phyloP scores from a whole-genome alignment of 2,888 invertebrate genomes.

The Hypsopygia costalis region DNA sequence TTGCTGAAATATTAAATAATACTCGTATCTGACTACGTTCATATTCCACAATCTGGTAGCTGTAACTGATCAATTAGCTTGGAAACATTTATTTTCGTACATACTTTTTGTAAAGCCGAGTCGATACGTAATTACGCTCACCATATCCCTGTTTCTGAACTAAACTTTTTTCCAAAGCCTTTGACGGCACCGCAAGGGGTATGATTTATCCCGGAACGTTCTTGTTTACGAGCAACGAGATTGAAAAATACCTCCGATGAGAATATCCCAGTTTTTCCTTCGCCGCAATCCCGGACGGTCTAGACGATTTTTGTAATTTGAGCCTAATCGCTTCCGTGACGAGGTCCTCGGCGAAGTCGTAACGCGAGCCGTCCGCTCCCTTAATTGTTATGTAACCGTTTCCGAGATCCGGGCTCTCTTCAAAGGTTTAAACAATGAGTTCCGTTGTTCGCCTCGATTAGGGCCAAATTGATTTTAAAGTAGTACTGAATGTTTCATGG shows the following conservation, averaged over 20 bases:
- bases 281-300: not conserved
- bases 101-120: constrained; percentile 1
- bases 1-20: too few species aligned
- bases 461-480: constrained; percentile 9
- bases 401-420: not conserved
- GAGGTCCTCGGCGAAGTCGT: not conserved
- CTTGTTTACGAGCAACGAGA: constrained; percentile 22
- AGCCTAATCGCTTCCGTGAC: not conserved
- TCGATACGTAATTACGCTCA: constrained; percentile 16
- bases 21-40: too few species aligned
- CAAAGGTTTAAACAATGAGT: not conserved
- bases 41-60: too few species aligned
- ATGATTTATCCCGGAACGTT: constrained; percentile 19
- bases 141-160: constrained; percentile 15
- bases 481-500: constrained; percentile 17
- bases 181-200: constrained; percentile 17
- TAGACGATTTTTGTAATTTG: not conserved
- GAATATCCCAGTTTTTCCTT: constrained; percentile 20
- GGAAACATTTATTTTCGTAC: constrained; percentile 3
- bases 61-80: constrained; percentile 7
- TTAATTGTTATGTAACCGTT: constrained; percentile 2
- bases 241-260: constrained; percentile 25
- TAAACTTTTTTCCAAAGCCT: constrained; percentile 21
- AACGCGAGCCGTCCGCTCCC: not conserved
- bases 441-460: not conserved